Conservation (phyloP, 2,888 invertebrate genomes). For the Gastrophysa polygoni region DNA sequence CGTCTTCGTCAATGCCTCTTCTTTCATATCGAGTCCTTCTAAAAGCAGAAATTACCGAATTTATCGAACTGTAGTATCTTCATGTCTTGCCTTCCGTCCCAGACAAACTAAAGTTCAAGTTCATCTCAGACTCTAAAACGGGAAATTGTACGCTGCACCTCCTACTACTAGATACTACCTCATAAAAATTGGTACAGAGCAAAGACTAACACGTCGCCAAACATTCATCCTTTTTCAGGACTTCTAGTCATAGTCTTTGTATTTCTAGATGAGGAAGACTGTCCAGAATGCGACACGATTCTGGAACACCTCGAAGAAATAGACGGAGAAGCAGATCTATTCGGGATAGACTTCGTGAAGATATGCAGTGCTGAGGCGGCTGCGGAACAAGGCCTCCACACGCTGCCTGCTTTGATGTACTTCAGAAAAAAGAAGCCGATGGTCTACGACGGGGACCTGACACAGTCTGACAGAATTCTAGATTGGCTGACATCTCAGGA, state of each 20-base stretch:
- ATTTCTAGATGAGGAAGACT: slow-evolving; percentile 81
- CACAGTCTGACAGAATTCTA: slow-evolving; percentile 83
- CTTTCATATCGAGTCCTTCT: too few species aligned
- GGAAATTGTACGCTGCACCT: too few species aligned
- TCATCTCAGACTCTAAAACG: too few species aligned
- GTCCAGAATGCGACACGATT: slow-evolving; percentile 90
- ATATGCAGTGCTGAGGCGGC: slow-evolving; percentile 84
- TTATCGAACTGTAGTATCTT: too few species aligned
- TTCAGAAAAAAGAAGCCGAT: slow-evolving; percentile 82
- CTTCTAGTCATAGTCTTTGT: not conserved
- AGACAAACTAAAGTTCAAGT: too few species aligned
- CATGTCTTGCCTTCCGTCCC: too few species aligned
- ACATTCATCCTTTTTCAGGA: too few species aligned
- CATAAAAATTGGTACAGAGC: too few species aligned
- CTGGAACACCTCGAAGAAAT: slow-evolving; percentile 90
- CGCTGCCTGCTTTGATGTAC: slow-evolving; percentile 85
- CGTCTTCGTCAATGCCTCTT: too few species aligned
- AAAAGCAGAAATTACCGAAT: too few species aligned
- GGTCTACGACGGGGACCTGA: slow-evolving; percentile 87
- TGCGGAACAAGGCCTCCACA: slow-evolving; percentile 80
- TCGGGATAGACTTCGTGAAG: slow-evolving; percentile 94
- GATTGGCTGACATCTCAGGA: slow-evolving; percentile 93
- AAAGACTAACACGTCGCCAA: too few species aligned
- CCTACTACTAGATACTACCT: too few species aligned
- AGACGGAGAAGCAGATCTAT: slow-evolving; percentile 92